Evolutionary conservation across 92 coral and sea anemone species (phyloP).

Genomic region (Scolanthus callimorphus): DNA sequence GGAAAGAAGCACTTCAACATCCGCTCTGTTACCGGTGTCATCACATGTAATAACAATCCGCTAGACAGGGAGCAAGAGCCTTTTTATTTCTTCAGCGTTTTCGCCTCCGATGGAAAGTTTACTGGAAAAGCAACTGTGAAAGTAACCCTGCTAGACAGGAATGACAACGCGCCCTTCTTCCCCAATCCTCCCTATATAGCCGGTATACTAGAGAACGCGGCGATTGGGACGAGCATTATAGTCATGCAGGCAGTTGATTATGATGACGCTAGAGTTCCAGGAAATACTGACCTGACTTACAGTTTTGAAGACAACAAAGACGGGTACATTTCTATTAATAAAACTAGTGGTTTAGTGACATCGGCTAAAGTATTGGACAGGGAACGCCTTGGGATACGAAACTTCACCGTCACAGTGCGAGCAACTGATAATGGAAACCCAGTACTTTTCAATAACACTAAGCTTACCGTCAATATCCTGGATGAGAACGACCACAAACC

Average conservation of each 20-base stretch:
- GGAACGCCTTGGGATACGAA: conserved; percentile 32
- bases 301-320: conserved; percentile 64
- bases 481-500: conserved; percentile 85
- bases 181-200: conserved; percentile 83
- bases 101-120: conserved; percentile 60
- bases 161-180: conserved; percentile 75
- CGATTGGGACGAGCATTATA: conserved; percentile 68
- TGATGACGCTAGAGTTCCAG: conserved; percentile 60
- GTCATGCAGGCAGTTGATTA: conserved; percentile 79
- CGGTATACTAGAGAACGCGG: conserved; percentile 53
- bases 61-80: conserved; percentile 66
- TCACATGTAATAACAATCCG: conserved; percentile 39
- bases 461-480: conserved; percentile 41
- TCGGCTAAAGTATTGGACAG: conserved; percentile 51
- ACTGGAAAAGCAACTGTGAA: conserved; percentile 66
- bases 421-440: conserved; percentile 82
- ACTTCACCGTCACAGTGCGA: conserved; percentile 55
- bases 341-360: conserved; percentile 45
- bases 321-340: conserved; percentile 56
- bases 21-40: conserved; percentile 57
- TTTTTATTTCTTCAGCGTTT: conserved; percentile 59
- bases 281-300: conserved; percentile 64
- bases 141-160: conserved; percentile 62
- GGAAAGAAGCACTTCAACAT: conserved; percentile 65
- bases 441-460: conserved; percentile 46